Percentiles rank a stretch among this genome's conserved stretches.
phyloP scores from a whole-genome alignment of 2,113 vertebrate species.

The Stercorarius parasiticus region DNA sequence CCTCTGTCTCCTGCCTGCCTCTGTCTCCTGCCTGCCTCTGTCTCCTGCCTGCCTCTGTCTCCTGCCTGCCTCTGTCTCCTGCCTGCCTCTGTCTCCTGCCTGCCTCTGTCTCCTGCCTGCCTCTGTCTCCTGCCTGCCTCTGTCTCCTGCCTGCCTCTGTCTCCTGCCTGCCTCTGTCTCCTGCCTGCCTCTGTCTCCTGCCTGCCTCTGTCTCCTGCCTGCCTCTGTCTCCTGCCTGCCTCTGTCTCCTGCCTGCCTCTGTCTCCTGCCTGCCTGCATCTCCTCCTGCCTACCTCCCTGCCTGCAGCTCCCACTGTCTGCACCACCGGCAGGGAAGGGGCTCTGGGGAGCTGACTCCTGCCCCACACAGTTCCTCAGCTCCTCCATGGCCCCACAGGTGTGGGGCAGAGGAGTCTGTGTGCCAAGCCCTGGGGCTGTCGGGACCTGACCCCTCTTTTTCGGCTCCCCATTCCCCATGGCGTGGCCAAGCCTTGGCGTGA shows the following conservation, averaged over 20 bases:
- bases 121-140: neutral
- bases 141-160: too few species aligned
- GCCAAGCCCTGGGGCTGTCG: neutral
- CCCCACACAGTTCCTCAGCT: fast-evolving
- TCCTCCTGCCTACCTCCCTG: neutral
- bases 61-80: too few species aligned
- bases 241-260: neutral
- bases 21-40: neutral
- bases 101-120: neutral
- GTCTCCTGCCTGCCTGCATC: neutral
- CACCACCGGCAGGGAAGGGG: neutral
- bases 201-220: neutral
- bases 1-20: neutral
- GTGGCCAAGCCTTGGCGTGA: neutral
- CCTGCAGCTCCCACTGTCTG: neutral
- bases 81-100: too few species aligned
- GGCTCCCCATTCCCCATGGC: fast-evolving
- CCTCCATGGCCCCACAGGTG: fast-evolving
- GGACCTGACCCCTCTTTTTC: neutral
- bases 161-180: too few species aligned
- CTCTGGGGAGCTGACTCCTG: neutral
- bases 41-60: neutral
- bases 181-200: neutral
- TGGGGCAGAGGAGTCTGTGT: neutral
- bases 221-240: neutral